These are phyloP conservation scores for Sebastes umbrosus DNA, from an alignment of 2,797 vertebrate genomes.

Conservation along the genomic window DNA sequence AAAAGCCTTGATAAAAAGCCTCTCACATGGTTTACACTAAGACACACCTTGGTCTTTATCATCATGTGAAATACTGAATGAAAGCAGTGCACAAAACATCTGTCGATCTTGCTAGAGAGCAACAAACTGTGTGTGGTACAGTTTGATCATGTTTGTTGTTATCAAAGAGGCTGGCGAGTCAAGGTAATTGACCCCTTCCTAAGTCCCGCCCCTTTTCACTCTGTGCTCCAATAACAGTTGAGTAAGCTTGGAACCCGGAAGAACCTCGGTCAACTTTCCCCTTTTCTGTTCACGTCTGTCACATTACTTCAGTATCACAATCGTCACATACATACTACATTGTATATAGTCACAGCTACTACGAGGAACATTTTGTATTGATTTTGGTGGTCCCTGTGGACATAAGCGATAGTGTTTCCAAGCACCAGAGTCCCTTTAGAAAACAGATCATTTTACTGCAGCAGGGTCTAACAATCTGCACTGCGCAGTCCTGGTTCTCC, in stretches of 20 bases:
- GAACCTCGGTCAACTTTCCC: background rate
- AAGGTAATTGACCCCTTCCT: background rate
- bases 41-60: constrained; percentile 24
- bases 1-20: constrained; percentile 12
- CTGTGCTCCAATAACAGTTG: background rate
- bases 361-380: background rate
- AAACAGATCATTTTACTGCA: background rate
- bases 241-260: background rate
- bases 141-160: constrained; percentile 1
- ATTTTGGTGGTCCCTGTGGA: background rate
- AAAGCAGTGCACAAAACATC: constrained; percentile 27
- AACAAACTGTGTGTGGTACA: constrained; percentile 2
- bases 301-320: background rate
- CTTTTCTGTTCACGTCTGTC: background rate
- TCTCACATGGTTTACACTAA: constrained; percentile 18
- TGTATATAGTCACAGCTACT: background rate
- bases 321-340: background rate
- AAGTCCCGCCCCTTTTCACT: too few species aligned
- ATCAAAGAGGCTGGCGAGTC: background rate
- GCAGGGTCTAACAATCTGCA: background rate
- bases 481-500: background rate
- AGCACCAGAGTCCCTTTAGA: background rate
- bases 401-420: background rate
- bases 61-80: constrained; percentile 19
- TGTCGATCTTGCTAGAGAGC: constrained; percentile 1